Base-by-base conservation (phyloP, 2,888 invertebrate species). In the Mystacides longicornis region DNA sequence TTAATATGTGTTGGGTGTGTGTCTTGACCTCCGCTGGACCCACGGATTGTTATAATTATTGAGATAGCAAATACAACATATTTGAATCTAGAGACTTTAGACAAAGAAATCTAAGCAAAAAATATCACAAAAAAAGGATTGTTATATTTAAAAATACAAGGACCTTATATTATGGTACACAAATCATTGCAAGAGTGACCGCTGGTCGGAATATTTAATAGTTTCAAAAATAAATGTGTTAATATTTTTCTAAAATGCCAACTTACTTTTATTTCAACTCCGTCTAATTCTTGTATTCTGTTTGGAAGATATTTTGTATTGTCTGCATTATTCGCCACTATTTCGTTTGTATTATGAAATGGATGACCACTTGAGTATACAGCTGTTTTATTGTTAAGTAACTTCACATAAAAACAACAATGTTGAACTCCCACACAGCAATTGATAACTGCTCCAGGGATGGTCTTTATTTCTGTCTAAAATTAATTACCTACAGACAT, bases 361-460 rank as follows among this genome's bases (percentile, higher is more conserved):
- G 87, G 85, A 2, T 81, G 83, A 52, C 81, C 79, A 1, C 69
- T 66, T 66, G 86, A 86, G n/a, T 77, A 70, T 0, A 87, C 86
- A 68, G 85, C 78, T 2, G 83, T 81, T 56, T 81, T 74, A 9
- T 85, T 77, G 63, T 79, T 78, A 1, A 85, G 83, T 19, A 80
- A 78, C 64, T 82, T 81, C 1, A 83, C 77, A 3, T 86, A 69
- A 45, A 83, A 74, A 4, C 81, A 81, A 1, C 81, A 79, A 66
- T 87, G 86, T 48, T 74, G 72, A 7, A 69, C 67, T 1, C 85
- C 85, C 65, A 86, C 75, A 47, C 80, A 76, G 2, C 83, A 75
- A 62, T 79, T 77, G 2, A 78, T 65, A 4, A 84, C 78, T 62
- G 77, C 73, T 52, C 78, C 76, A 1, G 75, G 72, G n/a, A 85